Evolutionary conservation across 2,888 invertebrate species (phyloP).

Genomic region (Digitonthophagus gazella): DNA sequence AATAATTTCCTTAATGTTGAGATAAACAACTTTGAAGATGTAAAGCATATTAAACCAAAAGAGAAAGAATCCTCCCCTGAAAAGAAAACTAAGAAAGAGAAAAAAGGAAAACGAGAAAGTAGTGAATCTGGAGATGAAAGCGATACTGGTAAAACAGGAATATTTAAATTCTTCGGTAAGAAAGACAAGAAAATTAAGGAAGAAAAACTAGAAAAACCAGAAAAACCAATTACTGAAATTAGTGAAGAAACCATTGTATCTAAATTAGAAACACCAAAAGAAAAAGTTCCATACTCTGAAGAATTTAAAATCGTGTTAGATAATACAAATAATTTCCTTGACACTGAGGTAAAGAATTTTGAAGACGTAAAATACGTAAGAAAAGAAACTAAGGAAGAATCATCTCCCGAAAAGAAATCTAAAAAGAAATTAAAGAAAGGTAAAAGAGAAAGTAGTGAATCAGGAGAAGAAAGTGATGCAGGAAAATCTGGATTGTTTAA

Average conservation of each 20-base stretch:
- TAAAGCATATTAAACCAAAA: conserved; percentile 9
- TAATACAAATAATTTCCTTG: conserved; percentile 30
- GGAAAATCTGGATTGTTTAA: conserved; percentile 23
- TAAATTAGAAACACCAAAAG: conserved; percentile 10
- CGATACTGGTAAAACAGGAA: conserved; percentile 5
- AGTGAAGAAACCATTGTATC: background rate
- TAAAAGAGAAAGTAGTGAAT: conserved; percentile 30
- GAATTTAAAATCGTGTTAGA: conserved; percentile 21
- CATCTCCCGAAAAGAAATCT: conserved; percentile 24
- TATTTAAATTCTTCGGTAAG: conserved; percentile 21
- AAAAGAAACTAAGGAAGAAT: conserved; percentile 25
- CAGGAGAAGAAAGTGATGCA: conserved; percentile 13
- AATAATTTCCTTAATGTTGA: conserved; percentile 24
- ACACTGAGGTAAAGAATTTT: conserved; percentile 29
- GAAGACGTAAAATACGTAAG: conserved; percentile 27
- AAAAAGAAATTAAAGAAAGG: conserved; percentile 21
- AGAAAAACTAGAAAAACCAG: conserved; percentile 18
- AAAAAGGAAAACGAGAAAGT: conserved; percentile 4
- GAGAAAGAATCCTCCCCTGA: background rate
- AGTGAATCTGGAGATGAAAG: conserved; percentile 1
- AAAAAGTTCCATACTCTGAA: conserved; percentile 21
- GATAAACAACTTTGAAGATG: conserved; percentile 24
- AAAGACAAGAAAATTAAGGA: conserved; percentile 12
- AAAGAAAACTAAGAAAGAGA: conserved; percentile 11
- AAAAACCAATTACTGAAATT: conserved; percentile 1